Conservation (phyloP, 1,140 invertebrate species). For the Aleiodes sp. region DNA sequence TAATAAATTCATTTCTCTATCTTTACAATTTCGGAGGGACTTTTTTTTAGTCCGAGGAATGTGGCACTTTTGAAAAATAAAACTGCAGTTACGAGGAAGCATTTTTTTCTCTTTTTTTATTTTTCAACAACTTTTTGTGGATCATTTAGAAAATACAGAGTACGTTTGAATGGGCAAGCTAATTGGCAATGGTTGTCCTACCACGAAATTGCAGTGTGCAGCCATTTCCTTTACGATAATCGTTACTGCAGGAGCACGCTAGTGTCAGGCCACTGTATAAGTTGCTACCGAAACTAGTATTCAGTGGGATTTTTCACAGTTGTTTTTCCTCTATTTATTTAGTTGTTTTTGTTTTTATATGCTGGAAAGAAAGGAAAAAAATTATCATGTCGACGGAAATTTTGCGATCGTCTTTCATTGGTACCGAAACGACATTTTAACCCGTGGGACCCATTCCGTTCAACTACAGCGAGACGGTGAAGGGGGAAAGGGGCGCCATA, state of each 20-base stretch:
- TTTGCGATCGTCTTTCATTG: constrained; percentile 7
- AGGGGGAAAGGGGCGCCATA: no score
- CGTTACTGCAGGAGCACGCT: constrained; percentile 16
- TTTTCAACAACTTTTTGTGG: neutral
- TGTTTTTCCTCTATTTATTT: neutral
- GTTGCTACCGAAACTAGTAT: neutral
- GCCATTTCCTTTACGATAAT: constrained; percentile 36
- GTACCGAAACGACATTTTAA: constrained; percentile 42
- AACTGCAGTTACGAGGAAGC: neutral
- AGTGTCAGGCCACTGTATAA: constrained; percentile 14
- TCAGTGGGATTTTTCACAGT: neutral
- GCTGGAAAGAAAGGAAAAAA: neutral
- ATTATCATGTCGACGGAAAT: neutral
- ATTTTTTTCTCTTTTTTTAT: neutral
- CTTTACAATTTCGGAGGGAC: neutral
- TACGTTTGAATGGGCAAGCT: neutral
- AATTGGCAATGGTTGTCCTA: neutral
- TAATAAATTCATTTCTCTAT: neutral
- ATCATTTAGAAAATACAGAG: constrained; percentile 1
- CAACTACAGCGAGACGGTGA: neutral
- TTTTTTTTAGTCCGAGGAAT: neutral
- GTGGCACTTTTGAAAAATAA: no score
- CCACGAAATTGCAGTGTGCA: constrained; percentile 14
- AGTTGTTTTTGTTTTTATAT: neutral
- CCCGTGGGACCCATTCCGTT: constrained; percentile 39